Percentiles rank a stretch among this genome's conserved stretches.
These are phyloP conservation scores for Cardiocondyla obscurior DNA, from an alignment of 1,140 invertebrate genomes.

Conservation along the genomic window DNA sequence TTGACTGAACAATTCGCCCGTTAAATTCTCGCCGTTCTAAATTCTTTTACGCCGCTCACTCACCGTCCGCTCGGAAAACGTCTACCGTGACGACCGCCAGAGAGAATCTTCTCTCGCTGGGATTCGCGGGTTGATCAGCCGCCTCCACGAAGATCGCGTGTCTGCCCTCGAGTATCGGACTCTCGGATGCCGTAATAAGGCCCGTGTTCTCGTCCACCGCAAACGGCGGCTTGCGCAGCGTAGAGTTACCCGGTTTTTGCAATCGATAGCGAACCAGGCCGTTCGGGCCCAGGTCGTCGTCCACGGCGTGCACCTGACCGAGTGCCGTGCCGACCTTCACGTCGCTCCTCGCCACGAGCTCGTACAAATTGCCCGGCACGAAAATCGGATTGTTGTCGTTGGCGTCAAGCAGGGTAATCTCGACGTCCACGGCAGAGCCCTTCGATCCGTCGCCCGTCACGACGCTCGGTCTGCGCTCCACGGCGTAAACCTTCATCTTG, in stretches of 20 bases:
- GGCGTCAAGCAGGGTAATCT: slow-evolving; percentile 92
- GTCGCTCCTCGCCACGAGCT: slow-evolving; percentile 89
- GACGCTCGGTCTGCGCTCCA: slow-evolving; percentile 89
- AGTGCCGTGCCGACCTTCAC: slow-evolving; percentile 88
- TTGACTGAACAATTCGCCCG: neutral
- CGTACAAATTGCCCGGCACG: slow-evolving; percentile 91
- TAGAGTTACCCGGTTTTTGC: slow-evolving; percentile 88
- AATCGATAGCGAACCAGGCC: slow-evolving; percentile 91
- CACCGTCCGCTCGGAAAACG: slow-evolving; percentile 84
- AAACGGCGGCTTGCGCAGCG: slow-evolving; percentile 88
- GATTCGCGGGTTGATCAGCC: slow-evolving; percentile 91
- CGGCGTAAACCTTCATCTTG: slow-evolving; percentile 89
- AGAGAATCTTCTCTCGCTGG: slow-evolving; percentile 91
- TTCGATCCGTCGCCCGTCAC: slow-evolving; percentile 58
- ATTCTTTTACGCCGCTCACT: slow-evolving; percentile 53
- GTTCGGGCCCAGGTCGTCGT: slow-evolving; percentile 92
- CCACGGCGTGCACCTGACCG: slow-evolving; percentile 90
- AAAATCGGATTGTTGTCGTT: slow-evolving; percentile 95
- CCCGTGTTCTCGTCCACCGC: slow-evolving; percentile 89
- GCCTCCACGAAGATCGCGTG: slow-evolving; percentile 93
- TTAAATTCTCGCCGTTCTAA: neutral
- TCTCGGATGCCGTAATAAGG: slow-evolving; percentile 88
- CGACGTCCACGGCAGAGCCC: slow-evolving; percentile 89
- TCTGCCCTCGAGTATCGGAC: slow-evolving; percentile 87
- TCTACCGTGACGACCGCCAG: slow-evolving; percentile 93